These are phyloP conservation scores for Calidris pugnax DNA, from an alignment of 2,113 vertebrate genomes.

Conservation along the genomic window DNA sequence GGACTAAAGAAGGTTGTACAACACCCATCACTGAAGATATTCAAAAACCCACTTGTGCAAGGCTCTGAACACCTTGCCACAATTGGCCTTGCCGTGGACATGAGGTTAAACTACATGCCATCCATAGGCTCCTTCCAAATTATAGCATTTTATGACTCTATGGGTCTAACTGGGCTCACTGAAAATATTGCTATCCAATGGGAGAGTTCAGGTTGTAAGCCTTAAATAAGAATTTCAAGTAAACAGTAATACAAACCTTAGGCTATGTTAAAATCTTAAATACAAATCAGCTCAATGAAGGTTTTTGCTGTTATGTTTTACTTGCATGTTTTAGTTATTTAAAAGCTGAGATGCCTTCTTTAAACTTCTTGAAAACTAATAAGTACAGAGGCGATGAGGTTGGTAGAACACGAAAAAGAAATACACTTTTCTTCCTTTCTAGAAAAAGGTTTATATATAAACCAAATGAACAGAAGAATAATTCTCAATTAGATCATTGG, in stretches of 20 bases:
- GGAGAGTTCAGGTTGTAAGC: background rate
- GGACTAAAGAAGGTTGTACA: background rate
- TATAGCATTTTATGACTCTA: background rate
- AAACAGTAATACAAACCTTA: background rate
- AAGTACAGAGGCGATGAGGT: background rate
- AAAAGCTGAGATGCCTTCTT: background rate
- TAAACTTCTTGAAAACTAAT: background rate
- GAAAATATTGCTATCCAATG: background rate
- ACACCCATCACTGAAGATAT: background rate
- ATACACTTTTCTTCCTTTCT: background rate
- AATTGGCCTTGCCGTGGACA: accelerated
- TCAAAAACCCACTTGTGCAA: background rate
- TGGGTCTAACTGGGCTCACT: accelerated
- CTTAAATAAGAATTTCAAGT: background rate
- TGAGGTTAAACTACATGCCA: accelerated
- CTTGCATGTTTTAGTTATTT: background rate
- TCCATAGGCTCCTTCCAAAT: background rate
- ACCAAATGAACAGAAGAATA: background rate
- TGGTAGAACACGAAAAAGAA: background rate
- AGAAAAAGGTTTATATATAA: background rate
- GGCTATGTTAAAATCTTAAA: background rate
- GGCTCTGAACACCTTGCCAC: background rate
- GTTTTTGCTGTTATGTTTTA: background rate
- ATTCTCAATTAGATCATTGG: background rate
- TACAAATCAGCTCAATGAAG: background rate